phyloP scores from a whole-genome alignment of 2,888 invertebrate genomes.

The Schizaphis graminum region DNA sequence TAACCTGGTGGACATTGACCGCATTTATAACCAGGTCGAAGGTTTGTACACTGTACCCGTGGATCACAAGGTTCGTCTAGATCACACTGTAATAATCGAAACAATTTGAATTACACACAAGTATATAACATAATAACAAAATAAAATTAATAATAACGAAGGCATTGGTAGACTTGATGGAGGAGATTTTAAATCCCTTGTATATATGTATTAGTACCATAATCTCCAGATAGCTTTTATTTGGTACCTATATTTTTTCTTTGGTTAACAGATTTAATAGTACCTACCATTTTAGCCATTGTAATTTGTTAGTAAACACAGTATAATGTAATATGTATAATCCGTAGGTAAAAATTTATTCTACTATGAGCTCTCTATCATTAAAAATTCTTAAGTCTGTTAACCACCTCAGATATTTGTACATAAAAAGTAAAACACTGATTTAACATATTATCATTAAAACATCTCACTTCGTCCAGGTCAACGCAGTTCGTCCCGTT shows the following conservation, averaged over 20 bases:
- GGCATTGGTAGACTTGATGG: neutral
- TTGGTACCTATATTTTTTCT: too few relatives aligned
- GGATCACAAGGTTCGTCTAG: slow-evolving; percentile 87
- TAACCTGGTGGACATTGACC: slow-evolving; percentile 90
- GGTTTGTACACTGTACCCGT: slow-evolving; percentile 81
- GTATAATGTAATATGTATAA: neutral
- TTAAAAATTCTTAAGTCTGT: neutral
- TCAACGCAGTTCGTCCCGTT: slow-evolving; percentile 83
- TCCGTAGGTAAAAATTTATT: neutral
- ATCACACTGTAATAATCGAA: slow-evolving; percentile 76
- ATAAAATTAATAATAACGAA: neutral
- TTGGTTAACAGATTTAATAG: neutral
- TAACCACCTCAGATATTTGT: neutral
- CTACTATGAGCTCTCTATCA: neutral
- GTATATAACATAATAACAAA: neutral
- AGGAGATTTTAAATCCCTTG: neutral
- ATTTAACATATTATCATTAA: neutral
- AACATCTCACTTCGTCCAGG: slow-evolving; percentile 78
- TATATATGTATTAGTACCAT: neutral
- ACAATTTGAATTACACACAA: slow-evolving; percentile 10
- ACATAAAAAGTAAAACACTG: too few relatives aligned
- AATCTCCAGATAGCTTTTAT: neutral
- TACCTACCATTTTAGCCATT: neutral
- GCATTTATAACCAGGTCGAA: slow-evolving; percentile 89
- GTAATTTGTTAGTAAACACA: neutral